A percentile compares a stretch with the other conserved stretches of the same genome.
Evolutionary conservation across 1,140 invertebrate species (phyloP).

Genomic region (Nephotettix cincticeps): DNA sequence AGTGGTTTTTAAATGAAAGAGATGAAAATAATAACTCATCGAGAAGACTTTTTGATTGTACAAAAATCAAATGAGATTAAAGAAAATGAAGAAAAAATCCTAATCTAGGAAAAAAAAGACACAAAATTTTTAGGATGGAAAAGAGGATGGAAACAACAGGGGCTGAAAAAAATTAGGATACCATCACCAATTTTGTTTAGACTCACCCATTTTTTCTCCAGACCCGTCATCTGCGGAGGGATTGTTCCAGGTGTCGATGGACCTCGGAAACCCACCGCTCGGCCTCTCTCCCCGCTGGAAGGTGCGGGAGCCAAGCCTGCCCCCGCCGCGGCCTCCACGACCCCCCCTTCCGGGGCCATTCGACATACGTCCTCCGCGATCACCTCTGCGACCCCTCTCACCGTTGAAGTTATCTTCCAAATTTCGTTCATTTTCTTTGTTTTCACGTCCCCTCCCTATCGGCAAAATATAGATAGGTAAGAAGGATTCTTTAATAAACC

Average conservation of each 20-base stretch:
- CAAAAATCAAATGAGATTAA: no score
- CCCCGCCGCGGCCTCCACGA: conserved; percentile 57
- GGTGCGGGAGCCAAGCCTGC: conserved; percentile 52
- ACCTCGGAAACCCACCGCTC: conserved; percentile 42
- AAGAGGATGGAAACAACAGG: not conserved
- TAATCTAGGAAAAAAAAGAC: not conserved
- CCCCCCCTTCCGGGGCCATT: conserved; percentile 51
- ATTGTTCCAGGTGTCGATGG: conserved; percentile 65
- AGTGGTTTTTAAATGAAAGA: no score
- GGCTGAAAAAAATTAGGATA: not conserved
- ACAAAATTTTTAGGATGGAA: not conserved
- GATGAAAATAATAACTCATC: no score
- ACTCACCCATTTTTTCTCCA: conserved; percentile 39
- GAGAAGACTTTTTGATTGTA: no score
- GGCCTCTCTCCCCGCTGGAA: conserved; percentile 50
- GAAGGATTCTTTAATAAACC: no score
- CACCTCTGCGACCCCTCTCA: conserved; percentile 50
- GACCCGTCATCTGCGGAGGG: conserved; percentile 35
- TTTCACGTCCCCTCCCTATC: conserved; percentile 57
- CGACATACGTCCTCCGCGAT: conserved; percentile 51
- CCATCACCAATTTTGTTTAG: not conserved
- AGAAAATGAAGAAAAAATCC: not conserved
- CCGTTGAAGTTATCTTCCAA: conserved; percentile 51
- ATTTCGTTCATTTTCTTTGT: conserved; percentile 61
- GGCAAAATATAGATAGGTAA: no score